Evolutionary conservation across 2,888 invertebrate genomes (phyloP).

Genomic region (Bursaphelenchus okinawaensis): DNA sequence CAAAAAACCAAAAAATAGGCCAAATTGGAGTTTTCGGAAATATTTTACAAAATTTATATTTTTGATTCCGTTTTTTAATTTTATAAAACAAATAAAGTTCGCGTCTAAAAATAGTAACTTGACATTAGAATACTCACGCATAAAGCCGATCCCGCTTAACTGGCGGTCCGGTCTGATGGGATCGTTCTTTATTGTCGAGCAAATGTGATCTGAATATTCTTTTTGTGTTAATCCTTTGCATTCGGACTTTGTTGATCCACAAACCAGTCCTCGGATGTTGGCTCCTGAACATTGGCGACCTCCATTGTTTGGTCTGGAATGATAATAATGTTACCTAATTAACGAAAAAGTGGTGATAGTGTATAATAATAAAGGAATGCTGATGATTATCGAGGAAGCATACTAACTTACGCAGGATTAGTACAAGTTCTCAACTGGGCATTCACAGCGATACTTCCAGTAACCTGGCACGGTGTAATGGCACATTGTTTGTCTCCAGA

Average conservation of each 20-base stretch:
- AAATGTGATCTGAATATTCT: slow-evolving; percentile 50
- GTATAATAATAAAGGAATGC: not conserved
- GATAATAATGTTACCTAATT: not conserved
- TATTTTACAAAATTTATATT: not conserved
- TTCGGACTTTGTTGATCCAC: slow-evolving; percentile 34
- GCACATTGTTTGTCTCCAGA: slow-evolving; percentile 43
- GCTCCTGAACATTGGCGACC: slow-evolving; percentile 49
- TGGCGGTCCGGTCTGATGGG: slow-evolving; percentile 50
- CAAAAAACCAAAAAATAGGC: too few relatives aligned
- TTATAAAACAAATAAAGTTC: too few relatives aligned
- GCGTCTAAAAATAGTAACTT: too few relatives aligned
- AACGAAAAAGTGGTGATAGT: not conserved
- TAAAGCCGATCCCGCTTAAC: slow-evolving; percentile 53
- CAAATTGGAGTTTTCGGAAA: too few relatives aligned
- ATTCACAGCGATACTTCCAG: slow-evolving; percentile 46
- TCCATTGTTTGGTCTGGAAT: slow-evolving; percentile 56
- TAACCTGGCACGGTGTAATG: slow-evolving; percentile 52
- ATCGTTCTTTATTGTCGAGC: slow-evolving; percentile 41
- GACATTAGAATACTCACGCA: slow-evolving; percentile 47
- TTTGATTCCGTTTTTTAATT: slow-evolving; percentile 3
- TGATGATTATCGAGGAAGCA: too few relatives aligned
- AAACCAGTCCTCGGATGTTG: slow-evolving; percentile 50
- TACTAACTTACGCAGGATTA: slow-evolving; percentile 53
- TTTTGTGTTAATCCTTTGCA: slow-evolving; percentile 41
- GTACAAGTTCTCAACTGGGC: slow-evolving; percentile 53